Base-by-base conservation (phyloP, 30 jellyfish, hydroid and myxozoan species). In the Catostylus mosaicus region DNA sequence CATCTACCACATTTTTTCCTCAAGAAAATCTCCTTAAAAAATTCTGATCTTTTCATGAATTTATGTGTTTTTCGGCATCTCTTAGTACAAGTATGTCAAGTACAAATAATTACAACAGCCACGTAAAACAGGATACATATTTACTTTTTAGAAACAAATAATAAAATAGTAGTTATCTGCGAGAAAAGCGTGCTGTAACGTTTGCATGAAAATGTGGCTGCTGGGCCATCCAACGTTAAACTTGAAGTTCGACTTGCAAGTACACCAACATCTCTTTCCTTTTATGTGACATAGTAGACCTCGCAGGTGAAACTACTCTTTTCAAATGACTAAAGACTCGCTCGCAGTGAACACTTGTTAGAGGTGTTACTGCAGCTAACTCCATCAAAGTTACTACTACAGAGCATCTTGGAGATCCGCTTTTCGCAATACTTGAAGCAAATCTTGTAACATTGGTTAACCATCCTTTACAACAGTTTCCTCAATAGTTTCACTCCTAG, bases 361-460 rank as follows among this genome's bases (percentile, higher is more conserved):
- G n/a, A n/a, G n/a, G n/a, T n/a, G n/a, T n/a, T n/a, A n/a, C n/a
- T n/a, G n/a, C n/a, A n/a, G n/a, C n/a, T n/a, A n/a, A n/a, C n/a
- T n/a, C n/a, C 67, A 19, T 54, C 67, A 63, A 16, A 5, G 48
- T 31, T 26, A 20, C 32, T 63, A 46, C 40, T 7, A 46, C 11
- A 63, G 47, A 31, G 75, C 75, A 22, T 63, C 75, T 63, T 63
- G 75, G 47, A 63, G 78, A 38, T 18, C 78, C n/a, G 47, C 30
- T 46, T 33, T 63, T 31, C 20, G 75, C 19, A 63, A 23, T 40
- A 63, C 75, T 5, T 27, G 26, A 12, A 63, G 75, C 30, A 63
- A 63, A 63, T 63, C 75, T 63, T 63, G 75, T 31, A 26, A 63
- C 19, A 33, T 23, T 23, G 75, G 75, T 63, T 63, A 22, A 23